phyloP scores from a whole-genome alignment of 2,797 vertebrate species.

The Macroramphosus scolopax region DNA sequence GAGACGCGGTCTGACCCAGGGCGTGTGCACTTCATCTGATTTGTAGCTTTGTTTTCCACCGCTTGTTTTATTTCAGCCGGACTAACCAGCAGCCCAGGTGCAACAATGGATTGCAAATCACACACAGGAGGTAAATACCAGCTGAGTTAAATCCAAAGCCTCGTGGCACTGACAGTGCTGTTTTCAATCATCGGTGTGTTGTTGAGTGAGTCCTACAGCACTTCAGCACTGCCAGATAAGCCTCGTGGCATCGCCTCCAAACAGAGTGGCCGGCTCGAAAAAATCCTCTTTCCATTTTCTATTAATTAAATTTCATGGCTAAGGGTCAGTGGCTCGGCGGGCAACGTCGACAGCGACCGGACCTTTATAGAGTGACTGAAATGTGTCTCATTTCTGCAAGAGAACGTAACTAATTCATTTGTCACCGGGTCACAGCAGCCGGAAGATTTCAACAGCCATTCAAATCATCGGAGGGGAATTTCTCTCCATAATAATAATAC shows the following conservation, averaged over 20 bases:
- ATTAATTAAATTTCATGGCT: constrained; percentile 57
- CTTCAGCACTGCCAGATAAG: constrained; percentile 15
- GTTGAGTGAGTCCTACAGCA: constrained; percentile 19
- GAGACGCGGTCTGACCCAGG: constrained; percentile 18
- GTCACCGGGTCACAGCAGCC: constrained; percentile 41
- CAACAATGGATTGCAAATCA: constrained; percentile 33
- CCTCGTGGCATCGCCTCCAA: constrained; percentile 31
- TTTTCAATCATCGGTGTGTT: constrained; percentile 37
- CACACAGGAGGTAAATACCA: constrained; percentile 28
- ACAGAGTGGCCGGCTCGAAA: constrained; percentile 20
- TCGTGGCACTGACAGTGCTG: constrained; percentile 3
- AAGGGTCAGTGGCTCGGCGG: constrained; percentile 45
- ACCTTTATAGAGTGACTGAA: constrained; percentile 46
- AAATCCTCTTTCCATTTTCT: constrained; percentile 43
- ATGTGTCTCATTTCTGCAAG: constrained; percentile 44
- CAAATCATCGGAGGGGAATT: constrained; percentile 29
- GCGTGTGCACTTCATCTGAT: constrained; percentile 41
- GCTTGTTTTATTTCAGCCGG: constrained; percentile 35
- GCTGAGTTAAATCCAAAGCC: constrained; percentile 28
- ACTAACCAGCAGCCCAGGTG: constrained; percentile 14
- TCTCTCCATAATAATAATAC: constrained; percentile 4
- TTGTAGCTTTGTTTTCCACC: constrained; percentile 39
- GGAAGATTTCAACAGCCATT: constrained; percentile 25
- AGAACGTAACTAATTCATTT: constrained; percentile 55
- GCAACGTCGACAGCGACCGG: constrained; percentile 32